Base-by-base conservation (phyloP, 2,888 invertebrate genomes). In the Macaria notata region DNA sequence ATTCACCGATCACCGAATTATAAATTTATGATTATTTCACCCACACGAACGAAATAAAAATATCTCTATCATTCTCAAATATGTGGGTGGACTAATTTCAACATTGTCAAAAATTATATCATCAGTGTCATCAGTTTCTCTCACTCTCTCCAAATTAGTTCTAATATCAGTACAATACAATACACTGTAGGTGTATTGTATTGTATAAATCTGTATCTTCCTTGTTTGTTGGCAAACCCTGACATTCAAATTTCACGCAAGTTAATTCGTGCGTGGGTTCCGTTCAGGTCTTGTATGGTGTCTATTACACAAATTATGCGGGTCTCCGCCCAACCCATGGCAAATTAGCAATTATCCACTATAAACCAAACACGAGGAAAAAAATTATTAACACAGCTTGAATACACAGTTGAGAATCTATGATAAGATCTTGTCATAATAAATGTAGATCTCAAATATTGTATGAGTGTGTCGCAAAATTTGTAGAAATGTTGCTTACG, bases 291-390 rank as follows among this genome's bases (percentile, higher is more conserved):
- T 31, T 50, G 50, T 48, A 44, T 41, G 48, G 62, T 59, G 55
- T 57, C 47, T 53, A 63, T 65, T 61, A 59, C 58, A 53, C 46
- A 61, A 61, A 54, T 63, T 61, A 65, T 61, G 56, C 63, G 44
- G 42, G 50, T 56, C 54, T 45, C 51, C 56, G 60, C 56, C 61
- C 55, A 55, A 53, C 33, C 49, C 30, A 56, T 49, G 46, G 44
- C 31, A 49, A 53, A 60, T 64, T 60, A 60, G 49, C 60, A 59
- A 61, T 65, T 59, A 65, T 50, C 44, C 55, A 50, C 54, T 46
- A 51, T 54, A 48, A 49, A 43, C 55, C 59, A n/a, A 41, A 41
- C 56, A 59, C 56, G 58, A 54, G 59, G 19, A 62, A 63, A 65
- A 54, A 52, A 46, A 42, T 45, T 56, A 51, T 56, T 51, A 41